Percentiles rank a stretch among this genome's conserved stretches.
phyloP scores from a whole-genome alignment of 2,888 invertebrate genomes.

The Thysanoteuthis rhombus region DNA sequence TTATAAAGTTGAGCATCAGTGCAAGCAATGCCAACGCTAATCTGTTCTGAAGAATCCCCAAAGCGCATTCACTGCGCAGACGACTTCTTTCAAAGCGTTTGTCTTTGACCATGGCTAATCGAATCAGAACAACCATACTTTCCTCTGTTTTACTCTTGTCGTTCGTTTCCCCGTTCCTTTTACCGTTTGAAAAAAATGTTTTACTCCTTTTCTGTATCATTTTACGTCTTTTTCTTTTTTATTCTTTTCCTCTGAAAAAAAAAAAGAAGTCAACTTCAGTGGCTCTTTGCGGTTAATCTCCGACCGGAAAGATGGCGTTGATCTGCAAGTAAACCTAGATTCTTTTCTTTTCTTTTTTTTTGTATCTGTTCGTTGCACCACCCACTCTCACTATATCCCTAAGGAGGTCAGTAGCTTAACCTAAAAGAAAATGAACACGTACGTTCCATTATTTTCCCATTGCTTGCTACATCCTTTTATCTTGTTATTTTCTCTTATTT shows the following conservation, averaged over 20 bases:
- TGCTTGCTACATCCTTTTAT: not conserved
- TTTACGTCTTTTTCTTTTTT: not conserved
- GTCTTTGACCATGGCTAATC: not conserved
- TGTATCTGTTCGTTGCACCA: not conserved
- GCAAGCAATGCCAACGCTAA: not conserved
- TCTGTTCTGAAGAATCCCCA: not conserved
- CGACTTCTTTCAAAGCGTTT: not conserved
- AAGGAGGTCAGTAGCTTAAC: not conserved
- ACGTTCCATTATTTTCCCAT: not conserved
- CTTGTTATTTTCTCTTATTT: not conserved
- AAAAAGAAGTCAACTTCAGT: not conserved
- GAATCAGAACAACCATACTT: not conserved
- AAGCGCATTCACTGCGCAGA: not conserved
- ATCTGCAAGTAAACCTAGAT: not conserved
- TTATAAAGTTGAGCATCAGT: not conserved
- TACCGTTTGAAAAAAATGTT: not conserved
- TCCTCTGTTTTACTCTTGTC: not conserved
- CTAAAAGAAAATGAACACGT: not conserved
- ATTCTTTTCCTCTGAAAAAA: not conserved
- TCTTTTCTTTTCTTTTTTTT: not conserved
- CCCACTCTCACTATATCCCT: not conserved
- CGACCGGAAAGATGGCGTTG: not conserved
- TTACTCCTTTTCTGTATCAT: not conserved
- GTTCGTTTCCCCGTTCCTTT: not conserved
- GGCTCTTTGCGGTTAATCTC: not conserved